Evolutionary conservation across 2,797 vertebrate species (phyloP), one percentile per base, ranked within the genome.

Genomic region (Chelon auratus): DNA sequence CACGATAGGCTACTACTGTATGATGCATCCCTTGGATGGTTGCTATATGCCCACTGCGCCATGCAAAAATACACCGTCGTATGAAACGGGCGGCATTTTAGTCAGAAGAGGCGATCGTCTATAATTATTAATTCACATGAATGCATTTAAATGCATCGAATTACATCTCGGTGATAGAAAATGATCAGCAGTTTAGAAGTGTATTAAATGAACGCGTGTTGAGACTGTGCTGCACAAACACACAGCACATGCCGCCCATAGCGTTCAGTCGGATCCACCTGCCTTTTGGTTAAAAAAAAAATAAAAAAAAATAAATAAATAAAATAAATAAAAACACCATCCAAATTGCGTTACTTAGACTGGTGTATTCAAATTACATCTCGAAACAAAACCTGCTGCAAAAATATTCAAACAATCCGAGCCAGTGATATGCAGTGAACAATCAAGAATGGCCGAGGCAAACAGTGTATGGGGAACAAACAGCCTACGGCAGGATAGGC

Each of bases 41-140:
- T 91, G 92, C 90, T 91, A 93, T 93, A 91, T 92, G 88, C 87
- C 89, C 89, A 91, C 87, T 92, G 91, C 92, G 90, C 90, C 86
- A 90, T 81, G 90, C 91, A 90, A 83, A 88, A 91, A 89, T 9
- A 86, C 85, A 40, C 69, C 77, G 57, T 59, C 84, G 77, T 51
- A 36, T 55, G 53, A 62, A 75, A 45, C 0, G 70, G n/a, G 62
- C 78, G 62, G 77, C 62, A 33, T 81, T 73, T 75, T 14, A 51
- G 14, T 18, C 52, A 68, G 36, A 61, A 67, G 53, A 42, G 14
- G 45, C 59, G n/a, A 58, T 33, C 48, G 2, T 61, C 13, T 33
- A 0, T 18, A 9, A 20, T 47, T 18, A 53, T 39, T n/a, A 14
- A 33, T 45, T 7, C 14, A 54, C 9, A 42, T 3, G 17, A 9